Evolutionary conservation across 1,140 invertebrate genomes (phyloP), one percentile per base, ranked within the genome.

Genomic region (Camponotus floridanus): DNA sequence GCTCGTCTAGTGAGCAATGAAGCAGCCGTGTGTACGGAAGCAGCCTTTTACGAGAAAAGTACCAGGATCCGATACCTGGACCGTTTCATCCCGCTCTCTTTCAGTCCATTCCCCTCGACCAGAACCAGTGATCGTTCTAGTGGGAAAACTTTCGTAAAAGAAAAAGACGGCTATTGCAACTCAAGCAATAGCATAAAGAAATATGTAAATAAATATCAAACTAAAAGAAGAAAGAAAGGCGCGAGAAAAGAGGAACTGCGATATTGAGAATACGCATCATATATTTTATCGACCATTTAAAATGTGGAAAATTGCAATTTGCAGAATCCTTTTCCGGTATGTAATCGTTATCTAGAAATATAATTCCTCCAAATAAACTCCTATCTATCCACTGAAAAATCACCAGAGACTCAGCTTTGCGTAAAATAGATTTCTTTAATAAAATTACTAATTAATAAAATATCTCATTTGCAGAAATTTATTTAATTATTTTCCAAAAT

Each of bases 401-500:
- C 48, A 36, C 7, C 45, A 55, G 33, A 80, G 33, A 80, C 55
- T 67, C 33, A 55, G 15, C 62, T 33, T 68, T 48, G 64, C 76
- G 64, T 57, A 80, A 80, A 80, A 80, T 79, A n/a, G 48, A 70
- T 80, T 57, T 70, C 6, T 48, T 31, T 26, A 26, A 26, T 26
- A 26, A 26, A 1, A 26, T 26, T 26, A 26, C 26, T 0, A 26
- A 26, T 26, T 26, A 26, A 26, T 26, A 26, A 39, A 39, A 55
- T 74, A 83, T 74, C 73, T 83, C 68, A 83, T 83, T 73, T 81
- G 18, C 51, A 45, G 55, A 18, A 81, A 73, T 81, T 45, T 71
- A 71, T 81, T 81, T 81, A 71, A 61, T 81, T 81, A 74, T 74
- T 83, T 83, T 83, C 39, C 48, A 31, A n/a, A 83, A 83, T 83